Evolutionary conservation across 2,113 vertebrate species (phyloP).

Genomic region (Leucosticte australis): DNA sequence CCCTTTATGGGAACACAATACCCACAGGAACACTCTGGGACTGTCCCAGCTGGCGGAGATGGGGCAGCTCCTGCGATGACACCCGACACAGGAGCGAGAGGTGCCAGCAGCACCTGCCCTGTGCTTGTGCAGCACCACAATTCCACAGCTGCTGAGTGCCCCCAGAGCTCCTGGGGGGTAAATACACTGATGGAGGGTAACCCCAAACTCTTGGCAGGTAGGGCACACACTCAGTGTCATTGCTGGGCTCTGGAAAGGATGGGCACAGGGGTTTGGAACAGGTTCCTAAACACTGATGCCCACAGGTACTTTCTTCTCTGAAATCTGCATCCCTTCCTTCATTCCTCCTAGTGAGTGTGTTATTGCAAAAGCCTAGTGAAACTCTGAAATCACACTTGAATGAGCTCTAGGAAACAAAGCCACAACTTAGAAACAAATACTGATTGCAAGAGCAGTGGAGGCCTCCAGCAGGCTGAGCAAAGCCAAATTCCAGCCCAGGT

Average conservation of each 20-base stretch:
- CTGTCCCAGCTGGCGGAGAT: not conserved
- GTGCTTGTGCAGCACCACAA: not conserved
- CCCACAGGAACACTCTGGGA: not conserved
- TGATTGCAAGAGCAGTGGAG: not conserved
- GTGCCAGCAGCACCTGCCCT: slow-evolving; percentile 30
- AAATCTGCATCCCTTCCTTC: not conserved
- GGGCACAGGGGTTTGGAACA: not conserved
- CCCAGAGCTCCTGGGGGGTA: not conserved
- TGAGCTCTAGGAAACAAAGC: not conserved
- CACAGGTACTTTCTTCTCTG: not conserved
- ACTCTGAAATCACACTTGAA: not conserved
- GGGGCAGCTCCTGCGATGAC: not conserved
- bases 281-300: not conserved
- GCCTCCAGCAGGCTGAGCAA: not conserved
- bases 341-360: not conserved
- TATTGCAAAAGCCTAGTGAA: not conserved
- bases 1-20: not conserved
- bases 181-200: not conserved
- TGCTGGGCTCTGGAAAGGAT: not conserved
- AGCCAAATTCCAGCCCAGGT: not conserved
- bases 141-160: not conserved
- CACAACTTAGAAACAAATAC: not conserved
- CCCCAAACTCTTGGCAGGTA: not conserved
- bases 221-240: rapidly evolving
- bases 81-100: not conserved